Evolutionary conservation across 2,113 vertebrate genomes (phyloP).

Genomic region (Atractosteus spatula): DNA sequence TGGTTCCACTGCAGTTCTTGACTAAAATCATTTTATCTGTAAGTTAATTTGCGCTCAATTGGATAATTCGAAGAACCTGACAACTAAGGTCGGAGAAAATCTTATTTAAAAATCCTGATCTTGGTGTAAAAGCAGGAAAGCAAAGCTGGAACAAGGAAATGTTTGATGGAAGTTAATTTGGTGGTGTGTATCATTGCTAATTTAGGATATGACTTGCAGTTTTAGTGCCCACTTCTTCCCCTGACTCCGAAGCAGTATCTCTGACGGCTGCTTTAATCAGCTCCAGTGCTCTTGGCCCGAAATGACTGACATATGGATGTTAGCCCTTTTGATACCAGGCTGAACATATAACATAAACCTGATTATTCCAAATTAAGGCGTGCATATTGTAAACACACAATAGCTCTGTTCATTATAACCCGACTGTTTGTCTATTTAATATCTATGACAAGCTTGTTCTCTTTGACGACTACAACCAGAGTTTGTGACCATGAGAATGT

Average conservation of each 20-base stretch:
- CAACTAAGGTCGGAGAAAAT: no score
- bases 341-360: conserved; percentile 59
- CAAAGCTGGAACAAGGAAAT: no score
- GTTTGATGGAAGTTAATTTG: no score
- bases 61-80: no score
- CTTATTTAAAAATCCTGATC: no score
- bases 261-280: conserved; percentile 53
- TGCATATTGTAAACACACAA: conserved; percentile 26
- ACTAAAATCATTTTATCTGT: no score
- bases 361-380: not conserved
- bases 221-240: no score
- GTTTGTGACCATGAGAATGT: conserved; percentile 23
- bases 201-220: no score
- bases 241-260: not conserved
- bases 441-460: conserved; percentile 17
- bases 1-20: no score
- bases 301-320: conserved; percentile 54
- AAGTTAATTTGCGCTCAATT: no score
- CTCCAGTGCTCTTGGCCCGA: conserved; percentile 61
- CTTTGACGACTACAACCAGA: conserved; percentile 16
- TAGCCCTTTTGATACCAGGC: conserved; percentile 57
- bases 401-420: conserved; percentile 25
- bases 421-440: conserved; percentile 16
- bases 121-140: no score
- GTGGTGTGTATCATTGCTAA: no score